A percentile compares a stretch with the other conserved stretches of the same genome.
Conservation (phyloP, 2,888 invertebrate genomes). For the Microplitis manilae region DNA sequence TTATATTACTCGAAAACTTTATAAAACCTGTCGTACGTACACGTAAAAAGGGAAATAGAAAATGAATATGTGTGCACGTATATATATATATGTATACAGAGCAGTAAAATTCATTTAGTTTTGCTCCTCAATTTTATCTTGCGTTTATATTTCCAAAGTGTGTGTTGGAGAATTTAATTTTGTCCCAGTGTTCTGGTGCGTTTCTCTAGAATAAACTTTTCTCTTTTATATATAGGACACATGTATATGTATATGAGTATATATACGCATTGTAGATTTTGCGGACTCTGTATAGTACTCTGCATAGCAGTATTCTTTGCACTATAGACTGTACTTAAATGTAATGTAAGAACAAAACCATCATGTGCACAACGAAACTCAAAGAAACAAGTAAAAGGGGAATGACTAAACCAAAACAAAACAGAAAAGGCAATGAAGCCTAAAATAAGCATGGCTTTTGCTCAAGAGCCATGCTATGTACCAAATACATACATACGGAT, state of each 20-base stretch:
- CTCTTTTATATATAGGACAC: not conserved
- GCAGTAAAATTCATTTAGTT: not conserved
- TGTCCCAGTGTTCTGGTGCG: not conserved
- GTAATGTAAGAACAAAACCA: not conserved
- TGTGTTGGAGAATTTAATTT: conserved; percentile 1
- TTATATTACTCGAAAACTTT: conserved; percentile 7
- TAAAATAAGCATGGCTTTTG: not conserved
- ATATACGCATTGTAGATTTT: too few species aligned
- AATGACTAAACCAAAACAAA: not conserved
- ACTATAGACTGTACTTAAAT: not conserved
- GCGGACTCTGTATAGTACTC: too few species aligned
- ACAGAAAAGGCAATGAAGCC: not conserved
- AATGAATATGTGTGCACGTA: not conserved
- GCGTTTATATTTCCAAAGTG: conserved; percentile 4
- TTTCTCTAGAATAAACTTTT: not conserved
- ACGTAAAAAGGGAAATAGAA: not conserved
- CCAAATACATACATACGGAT: not conserved
- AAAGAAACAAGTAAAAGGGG: not conserved
- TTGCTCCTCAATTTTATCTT: conserved; percentile 10
- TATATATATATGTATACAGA: not conserved
- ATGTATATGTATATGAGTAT: too few species aligned
- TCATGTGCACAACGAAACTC: not conserved
- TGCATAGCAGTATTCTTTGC: too few species aligned
- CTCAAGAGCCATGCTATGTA: not conserved
- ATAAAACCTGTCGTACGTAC: not conserved